Conservation (phyloP, 2,888 invertebrate genomes). For the Nephrotoma guestfalica region DNA sequence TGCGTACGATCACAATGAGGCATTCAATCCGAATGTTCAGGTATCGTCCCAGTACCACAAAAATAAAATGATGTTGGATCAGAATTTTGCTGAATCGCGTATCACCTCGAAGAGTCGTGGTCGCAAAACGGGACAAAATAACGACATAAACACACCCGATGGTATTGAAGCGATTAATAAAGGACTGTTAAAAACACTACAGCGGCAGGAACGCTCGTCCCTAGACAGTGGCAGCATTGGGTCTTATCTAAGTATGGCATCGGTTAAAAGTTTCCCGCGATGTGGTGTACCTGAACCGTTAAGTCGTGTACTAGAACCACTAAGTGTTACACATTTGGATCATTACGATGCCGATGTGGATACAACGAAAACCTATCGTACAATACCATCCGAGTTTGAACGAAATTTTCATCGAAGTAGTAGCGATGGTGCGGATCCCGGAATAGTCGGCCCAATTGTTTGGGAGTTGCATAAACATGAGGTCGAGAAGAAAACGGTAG, state of each 20-base stretch:
- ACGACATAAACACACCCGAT: not conserved
- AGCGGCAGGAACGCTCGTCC: not conserved
- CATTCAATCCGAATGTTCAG: slow-evolving; percentile 24
- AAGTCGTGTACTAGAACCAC: slow-evolving; percentile 62
- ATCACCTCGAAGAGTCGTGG: not conserved
- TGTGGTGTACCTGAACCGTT: slow-evolving; percentile 62
- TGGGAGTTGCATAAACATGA: slow-evolving; percentile 68
- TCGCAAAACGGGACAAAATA: not conserved
- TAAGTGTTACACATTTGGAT: slow-evolving; percentile 58
- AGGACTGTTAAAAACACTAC: slow-evolving; percentile 6
- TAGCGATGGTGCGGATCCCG: slow-evolving; percentile 66
- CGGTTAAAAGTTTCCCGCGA: slow-evolving; percentile 66
- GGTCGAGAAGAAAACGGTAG: slow-evolving; percentile 36
- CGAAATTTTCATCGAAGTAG: slow-evolving; percentile 26
- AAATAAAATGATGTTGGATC: slow-evolving; percentile 9
- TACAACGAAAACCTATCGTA: slow-evolving; percentile 16
- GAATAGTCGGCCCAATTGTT: slow-evolving; percentile 68
- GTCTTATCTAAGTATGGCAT: slow-evolving; percentile 75
- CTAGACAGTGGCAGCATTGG: slow-evolving; percentile 43
- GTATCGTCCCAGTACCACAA: slow-evolving; percentile 7
- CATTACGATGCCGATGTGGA: slow-evolving; percentile 23
- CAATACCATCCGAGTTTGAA: slow-evolving; percentile 19
- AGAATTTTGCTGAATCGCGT: not conserved
- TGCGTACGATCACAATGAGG: slow-evolving; percentile 22
- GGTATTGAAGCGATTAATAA: slow-evolving; percentile 25